Percentiles rank a stretch among this genome's conserved stretches.
phyloP scores from a whole-genome alignment of 2,888 invertebrate genomes.

The Drosophila paranaensis region DNA sequence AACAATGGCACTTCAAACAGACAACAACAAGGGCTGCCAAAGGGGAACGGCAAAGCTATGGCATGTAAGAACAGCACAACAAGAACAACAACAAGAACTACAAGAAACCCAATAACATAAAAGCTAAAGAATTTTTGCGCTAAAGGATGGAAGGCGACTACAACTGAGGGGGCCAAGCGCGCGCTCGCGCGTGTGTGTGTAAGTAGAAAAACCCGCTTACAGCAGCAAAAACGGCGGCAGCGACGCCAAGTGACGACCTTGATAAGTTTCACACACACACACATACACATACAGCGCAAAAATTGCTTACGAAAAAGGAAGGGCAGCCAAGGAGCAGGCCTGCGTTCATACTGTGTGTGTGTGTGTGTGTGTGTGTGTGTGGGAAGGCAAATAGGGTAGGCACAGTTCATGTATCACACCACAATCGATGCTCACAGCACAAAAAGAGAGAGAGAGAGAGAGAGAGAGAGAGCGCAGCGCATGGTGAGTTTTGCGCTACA shows the following conservation, averaged over 20 bases:
- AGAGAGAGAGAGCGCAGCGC: slow-evolving; percentile 28
- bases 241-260: slow-evolving; percentile 83
- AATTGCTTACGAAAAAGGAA: slow-evolving; percentile 58
- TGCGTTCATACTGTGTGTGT: slow-evolving; percentile 8
- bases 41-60: slow-evolving; percentile 30
- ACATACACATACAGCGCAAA: slow-evolving; percentile 17
- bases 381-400: slow-evolving; percentile 18
- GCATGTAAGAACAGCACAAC: slow-evolving; percentile 14
- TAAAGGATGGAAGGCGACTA: slow-evolving; percentile 72
- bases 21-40: slow-evolving; percentile 31
- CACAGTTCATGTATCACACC: slow-evolving; percentile 42
- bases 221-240: slow-evolving; percentile 66
- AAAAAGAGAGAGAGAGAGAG: slow-evolving; percentile 26
- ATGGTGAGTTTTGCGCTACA: slow-evolving; percentile 56
- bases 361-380: neutral
- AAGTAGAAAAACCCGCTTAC: slow-evolving; percentile 81
- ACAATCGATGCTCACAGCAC: slow-evolving; percentile 54
- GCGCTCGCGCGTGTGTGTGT: slow-evolving; percentile 32
- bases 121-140: slow-evolving; percentile 78
- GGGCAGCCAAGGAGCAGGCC: slow-evolving; percentile 56
- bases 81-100: slow-evolving; percentile 20
- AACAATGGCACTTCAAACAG: slow-evolving; percentile 54
- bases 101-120: slow-evolving; percentile 80
- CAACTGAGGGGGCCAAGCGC: slow-evolving; percentile 30
- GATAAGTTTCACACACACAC: slow-evolving; percentile 76